phyloP scores from a whole-genome alignment of 2,113 vertebrate genomes.

The Toxotes jaculatrix region DNA sequence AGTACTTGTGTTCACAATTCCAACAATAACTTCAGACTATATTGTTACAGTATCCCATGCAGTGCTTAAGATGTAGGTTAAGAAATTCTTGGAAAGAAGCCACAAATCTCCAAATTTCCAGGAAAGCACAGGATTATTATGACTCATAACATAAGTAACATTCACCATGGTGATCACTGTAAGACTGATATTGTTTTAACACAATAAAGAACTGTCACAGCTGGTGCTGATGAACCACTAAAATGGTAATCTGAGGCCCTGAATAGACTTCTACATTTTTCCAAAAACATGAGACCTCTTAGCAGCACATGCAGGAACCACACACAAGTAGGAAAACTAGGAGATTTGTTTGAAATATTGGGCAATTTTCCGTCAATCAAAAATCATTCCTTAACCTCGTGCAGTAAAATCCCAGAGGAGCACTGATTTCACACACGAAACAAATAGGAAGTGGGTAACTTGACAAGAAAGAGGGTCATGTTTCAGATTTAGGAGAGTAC shows the following conservation, averaged over 20 bases:
- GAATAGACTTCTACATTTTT: constrained; percentile 1
- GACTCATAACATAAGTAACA: constrained; percentile 18
- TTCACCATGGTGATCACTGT: constrained; percentile 16
- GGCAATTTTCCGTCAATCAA: constrained; percentile 68
- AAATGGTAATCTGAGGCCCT: constrained; percentile 20
- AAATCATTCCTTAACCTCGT: constrained; percentile 56
- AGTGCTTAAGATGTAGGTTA: not conserved
- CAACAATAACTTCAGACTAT: not conserved
- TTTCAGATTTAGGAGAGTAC: constrained; percentile 66
- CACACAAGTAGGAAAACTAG: constrained; percentile 8
- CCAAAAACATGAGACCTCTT: constrained; percentile 27
- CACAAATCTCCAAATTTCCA: constrained; percentile 8
- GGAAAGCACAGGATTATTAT: constrained; percentile 23
- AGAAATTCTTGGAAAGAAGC: not conserved
- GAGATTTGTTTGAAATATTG: constrained; percentile 54
- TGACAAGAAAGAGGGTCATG: constrained; percentile 51
- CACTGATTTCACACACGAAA: constrained; percentile 54
- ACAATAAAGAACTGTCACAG: constrained; percentile 7
- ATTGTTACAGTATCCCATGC: not conserved
- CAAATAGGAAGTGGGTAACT: constrained; percentile 69
- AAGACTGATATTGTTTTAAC: constrained; percentile 10
- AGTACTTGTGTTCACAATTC: not conserved
- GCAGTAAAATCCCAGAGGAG: constrained; percentile 43
- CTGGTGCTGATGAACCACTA: constrained; percentile 26
- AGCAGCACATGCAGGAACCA: constrained; percentile 31